phyloP scores from a whole-genome alignment of 1,140 invertebrate genomes.

The Sinonovacula constricta region DNA sequence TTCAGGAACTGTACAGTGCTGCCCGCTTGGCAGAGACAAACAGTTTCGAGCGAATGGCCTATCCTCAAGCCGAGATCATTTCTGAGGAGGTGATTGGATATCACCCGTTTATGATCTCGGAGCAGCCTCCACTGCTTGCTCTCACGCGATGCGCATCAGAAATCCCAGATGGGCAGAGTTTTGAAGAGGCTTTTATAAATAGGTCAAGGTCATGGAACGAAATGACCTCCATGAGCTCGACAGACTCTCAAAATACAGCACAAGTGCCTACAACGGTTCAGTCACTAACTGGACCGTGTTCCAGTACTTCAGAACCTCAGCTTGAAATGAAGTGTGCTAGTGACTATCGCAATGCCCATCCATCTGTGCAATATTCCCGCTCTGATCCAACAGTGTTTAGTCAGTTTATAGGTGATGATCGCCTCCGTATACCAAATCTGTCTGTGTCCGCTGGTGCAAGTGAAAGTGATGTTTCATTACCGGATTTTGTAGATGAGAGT shows the following conservation, averaged over 20 bases:
- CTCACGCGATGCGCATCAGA: conserved; percentile 35
- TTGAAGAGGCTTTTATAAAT: conserved; percentile 39
- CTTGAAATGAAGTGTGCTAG: neutral
- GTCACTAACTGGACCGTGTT: neutral
- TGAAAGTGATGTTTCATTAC: conserved; percentile 52
- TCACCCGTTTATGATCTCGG: conserved; percentile 37
- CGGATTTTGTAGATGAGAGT: conserved; percentile 69
- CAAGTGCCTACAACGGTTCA: conserved; percentile 22
- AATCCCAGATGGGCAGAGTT: conserved; percentile 32
- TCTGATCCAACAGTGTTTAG: conserved; percentile 60
- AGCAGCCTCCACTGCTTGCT: conserved; percentile 24
- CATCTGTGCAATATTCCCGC: conserved; percentile 59
- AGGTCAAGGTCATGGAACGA: conserved; percentile 49
- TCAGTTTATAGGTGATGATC: conserved; percentile 46
- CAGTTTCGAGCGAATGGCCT: conserved; percentile 11
- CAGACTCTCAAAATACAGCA: conserved; percentile 4
- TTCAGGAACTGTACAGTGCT: conserved; percentile 48
- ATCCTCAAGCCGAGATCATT: conserved; percentile 48
- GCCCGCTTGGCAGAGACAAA: conserved; percentile 22
- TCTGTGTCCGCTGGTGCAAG: conserved; percentile 44
- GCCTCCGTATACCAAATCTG: conserved; percentile 51
- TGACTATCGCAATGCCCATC: conserved; percentile 10
- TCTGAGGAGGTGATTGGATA: conserved; percentile 60
- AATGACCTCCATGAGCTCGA: conserved; percentile 21
- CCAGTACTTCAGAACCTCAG: neutral